These are phyloP conservation scores for Rotaria macrura DNA, from an alignment of 2,888 invertebrate species.

Conservation along the genomic window DNA sequence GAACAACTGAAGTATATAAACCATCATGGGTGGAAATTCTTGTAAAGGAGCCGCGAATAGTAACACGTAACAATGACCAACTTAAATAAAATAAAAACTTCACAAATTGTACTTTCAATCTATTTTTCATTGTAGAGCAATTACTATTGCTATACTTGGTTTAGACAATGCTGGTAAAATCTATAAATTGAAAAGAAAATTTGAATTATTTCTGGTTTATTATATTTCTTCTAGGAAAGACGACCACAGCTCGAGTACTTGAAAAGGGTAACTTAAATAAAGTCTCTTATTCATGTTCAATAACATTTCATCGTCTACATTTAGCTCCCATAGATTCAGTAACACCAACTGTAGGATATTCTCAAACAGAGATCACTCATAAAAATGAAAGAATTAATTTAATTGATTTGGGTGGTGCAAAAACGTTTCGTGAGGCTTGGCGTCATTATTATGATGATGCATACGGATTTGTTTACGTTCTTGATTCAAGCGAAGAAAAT, in stretches of 20 bases:
- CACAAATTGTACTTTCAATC: too few species aligned
- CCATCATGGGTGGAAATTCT: not conserved
- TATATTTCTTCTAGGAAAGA: not conserved
- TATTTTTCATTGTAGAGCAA: not conserved
- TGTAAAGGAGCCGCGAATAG: not conserved
- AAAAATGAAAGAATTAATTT: not conserved
- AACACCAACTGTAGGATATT: not conserved
- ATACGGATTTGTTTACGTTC: constrained; percentile 32
- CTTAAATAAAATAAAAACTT: too few species aligned
- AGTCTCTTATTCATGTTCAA: not conserved
- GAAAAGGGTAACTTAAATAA: not conserved
- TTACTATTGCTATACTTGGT: not conserved
- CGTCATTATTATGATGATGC: constrained; percentile 26
- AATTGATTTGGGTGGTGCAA: constrained; percentile 2
- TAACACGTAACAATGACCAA: not conserved
- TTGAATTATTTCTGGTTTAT: too few species aligned
- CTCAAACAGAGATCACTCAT: not conserved
- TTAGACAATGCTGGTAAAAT: constrained; percentile 5
- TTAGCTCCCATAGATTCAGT: not conserved
- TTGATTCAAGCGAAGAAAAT: constrained; percentile 25
- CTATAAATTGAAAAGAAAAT: not conserved
- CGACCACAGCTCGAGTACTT: not conserved
- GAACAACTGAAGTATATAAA: too few species aligned
- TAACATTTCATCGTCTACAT: not conserved
- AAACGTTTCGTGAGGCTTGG: not conserved